These are phyloP conservation scores for Panulirus ornatus DNA, from an alignment of 1,140 invertebrate genomes.

Conservation along the genomic window DNA sequence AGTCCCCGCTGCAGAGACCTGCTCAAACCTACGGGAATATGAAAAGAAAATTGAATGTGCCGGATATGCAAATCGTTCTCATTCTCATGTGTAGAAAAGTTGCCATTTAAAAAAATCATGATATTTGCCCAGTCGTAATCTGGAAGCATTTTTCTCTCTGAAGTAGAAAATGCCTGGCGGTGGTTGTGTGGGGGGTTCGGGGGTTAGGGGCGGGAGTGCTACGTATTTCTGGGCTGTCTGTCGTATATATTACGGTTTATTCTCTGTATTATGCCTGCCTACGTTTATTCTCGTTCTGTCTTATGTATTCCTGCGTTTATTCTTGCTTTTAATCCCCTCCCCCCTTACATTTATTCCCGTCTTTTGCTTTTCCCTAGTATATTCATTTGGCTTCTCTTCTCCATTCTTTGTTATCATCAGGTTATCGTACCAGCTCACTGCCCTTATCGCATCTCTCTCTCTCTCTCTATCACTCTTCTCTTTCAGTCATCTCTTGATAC, in stretches of 20 bases:
- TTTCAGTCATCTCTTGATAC: background rate
- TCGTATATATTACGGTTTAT: background rate
- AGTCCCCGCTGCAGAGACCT: constrained; percentile 30
- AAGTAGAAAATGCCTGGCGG: background rate
- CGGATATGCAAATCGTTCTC: constrained; percentile 62
- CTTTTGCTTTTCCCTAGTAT: too few relatives aligned
- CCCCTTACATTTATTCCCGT: background rate
- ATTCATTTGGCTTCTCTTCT: background rate
- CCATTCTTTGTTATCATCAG: background rate
- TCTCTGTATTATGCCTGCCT: background rate
- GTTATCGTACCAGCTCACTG: background rate
- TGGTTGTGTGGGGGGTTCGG: background rate
- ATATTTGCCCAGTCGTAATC: constrained; percentile 58
- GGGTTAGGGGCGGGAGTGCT: background rate
- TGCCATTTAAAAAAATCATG: constrained; percentile 38
- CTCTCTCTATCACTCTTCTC: background rate
- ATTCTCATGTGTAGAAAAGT: constrained; percentile 54
- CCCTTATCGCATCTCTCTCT: too few relatives aligned
- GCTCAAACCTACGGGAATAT: constrained; percentile 56
- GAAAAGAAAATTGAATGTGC: constrained; percentile 69
- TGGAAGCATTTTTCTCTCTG: constrained; percentile 1
- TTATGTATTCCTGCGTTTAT: background rate
- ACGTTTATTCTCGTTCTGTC: background rate
- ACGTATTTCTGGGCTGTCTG: background rate
- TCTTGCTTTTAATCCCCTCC: background rate